Evolutionary conservation across 2,888 invertebrate genomes (phyloP), one percentile per base, ranked within the genome.

Genomic region (Chrysodeixis includens): DNA sequence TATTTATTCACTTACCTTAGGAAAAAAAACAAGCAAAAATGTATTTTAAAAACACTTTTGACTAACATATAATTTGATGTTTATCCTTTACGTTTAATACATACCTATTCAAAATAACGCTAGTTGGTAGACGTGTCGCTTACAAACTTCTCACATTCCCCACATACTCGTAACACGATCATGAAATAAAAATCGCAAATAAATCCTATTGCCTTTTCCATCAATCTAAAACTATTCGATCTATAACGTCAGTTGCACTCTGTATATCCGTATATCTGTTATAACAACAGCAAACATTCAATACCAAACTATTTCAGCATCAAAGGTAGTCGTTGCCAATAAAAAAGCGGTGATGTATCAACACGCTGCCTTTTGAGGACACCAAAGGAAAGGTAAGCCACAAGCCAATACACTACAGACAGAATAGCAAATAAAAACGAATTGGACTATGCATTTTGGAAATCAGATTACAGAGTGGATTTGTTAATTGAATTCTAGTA

Each of bases 361-460:
- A 49, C 46, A 49, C 46, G 20, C 46, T 49, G 46, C 46, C 46
- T 49, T 49, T 49, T 49, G 46, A 49, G 46, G 46, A 49, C 46
- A 20, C 46, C 46, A 49, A 49, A 18, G 46, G 18, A 49, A 49
- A 49, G 46, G 46, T 49, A 49, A 49, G 46, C 46, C 46, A 49
- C 46, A 20, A 49, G 46, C 46, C 46, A 49, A 49, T 49, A 49
- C 46, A 9, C 46, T 46, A 46, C 46, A 49, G 10, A 49, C 46
- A 18, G 46, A 18, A 49, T 49, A 49, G 20, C 10, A 49, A 49
- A 49, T 20, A 49, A 20, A 18, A 49, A 49, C 18, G 9, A 49
- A 49, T 49, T 49, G 46, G 20, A 49, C 46, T 49, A 18, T 20
- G 46, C 46, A 10, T 9, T 49, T 49, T 49, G 18, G 10, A 46